These are phyloP conservation scores for Callipepla californica DNA, from an alignment of 2,113 vertebrate species.

Conservation along the genomic window DNA sequence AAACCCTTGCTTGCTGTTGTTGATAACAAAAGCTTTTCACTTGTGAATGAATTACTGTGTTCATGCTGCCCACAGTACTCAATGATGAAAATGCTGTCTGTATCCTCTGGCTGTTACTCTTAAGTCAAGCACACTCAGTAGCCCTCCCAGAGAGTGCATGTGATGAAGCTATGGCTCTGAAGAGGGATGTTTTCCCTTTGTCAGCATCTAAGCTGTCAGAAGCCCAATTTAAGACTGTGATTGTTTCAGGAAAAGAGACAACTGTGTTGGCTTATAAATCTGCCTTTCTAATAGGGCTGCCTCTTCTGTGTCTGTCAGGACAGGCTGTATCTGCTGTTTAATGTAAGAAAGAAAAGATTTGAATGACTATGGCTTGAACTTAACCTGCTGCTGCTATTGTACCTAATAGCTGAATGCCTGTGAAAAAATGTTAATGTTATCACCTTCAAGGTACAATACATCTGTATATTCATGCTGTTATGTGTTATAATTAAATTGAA, in stretches of 20 bases:
- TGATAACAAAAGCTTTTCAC: slow-evolving; percentile 8
- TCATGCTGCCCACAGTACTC: not conserved
- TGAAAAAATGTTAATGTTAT: not conserved
- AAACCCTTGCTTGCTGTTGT: not conserved
- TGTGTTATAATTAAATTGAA: not conserved
- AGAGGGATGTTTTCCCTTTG: not conserved
- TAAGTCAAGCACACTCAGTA: not conserved
- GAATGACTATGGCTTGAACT: not conserved
- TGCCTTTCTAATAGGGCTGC: not conserved
- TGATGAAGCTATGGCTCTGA: not conserved
- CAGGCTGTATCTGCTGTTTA: not conserved
- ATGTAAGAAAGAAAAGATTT: not conserved
- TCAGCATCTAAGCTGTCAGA: not conserved
- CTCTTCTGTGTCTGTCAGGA: not conserved
- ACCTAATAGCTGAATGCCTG: not conserved
- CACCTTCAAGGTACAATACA: not conserved
- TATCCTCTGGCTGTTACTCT: slow-evolving; percentile 3
- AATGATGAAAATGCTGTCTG: not conserved
- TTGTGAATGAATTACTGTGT: not conserved
- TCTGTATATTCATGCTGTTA: not conserved
- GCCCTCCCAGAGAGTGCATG: not conserved
- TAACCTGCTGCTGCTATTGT: not conserved
- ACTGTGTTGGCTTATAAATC: not conserved
- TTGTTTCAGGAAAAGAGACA: slow-evolving; percentile 12
- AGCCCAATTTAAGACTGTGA: not conserved